Conservation (phyloP, 2,888 invertebrate genomes). For the Yponomeuta malinellus region DNA sequence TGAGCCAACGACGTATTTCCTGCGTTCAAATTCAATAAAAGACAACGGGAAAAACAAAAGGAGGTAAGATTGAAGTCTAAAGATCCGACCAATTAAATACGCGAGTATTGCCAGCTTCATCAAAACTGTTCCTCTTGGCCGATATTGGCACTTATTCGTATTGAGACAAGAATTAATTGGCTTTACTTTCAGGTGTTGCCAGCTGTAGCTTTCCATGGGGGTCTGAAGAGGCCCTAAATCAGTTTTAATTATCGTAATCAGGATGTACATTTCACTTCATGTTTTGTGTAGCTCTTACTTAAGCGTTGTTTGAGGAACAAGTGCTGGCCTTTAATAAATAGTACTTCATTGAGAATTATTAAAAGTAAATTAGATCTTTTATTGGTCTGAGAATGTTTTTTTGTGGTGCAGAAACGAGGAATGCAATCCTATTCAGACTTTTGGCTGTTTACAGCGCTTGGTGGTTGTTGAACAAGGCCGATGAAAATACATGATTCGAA, state of each 20-base stretch:
- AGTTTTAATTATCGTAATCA: conserved; percentile 21
- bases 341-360: conserved; percentile 4
- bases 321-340: conserved; percentile 8
- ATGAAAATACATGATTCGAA: background rate
- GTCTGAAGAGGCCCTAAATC: conserved; percentile 38
- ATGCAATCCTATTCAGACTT: conserved; percentile 2
- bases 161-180: background rate
- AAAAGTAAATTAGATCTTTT: conserved; percentile 3
- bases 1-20: conserved; percentile 59
- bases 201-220: conserved; percentile 33
- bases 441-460: background rate
- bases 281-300: conserved; percentile 11
- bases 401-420: background rate
- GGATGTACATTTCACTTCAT: conserved; percentile 18
- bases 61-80: conserved; percentile 48
- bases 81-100: conserved; percentile 17
- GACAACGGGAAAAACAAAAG: conserved; percentile 38
- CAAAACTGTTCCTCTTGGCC: background rate
- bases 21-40: conserved; percentile 41
- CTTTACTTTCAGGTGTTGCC: background rate
- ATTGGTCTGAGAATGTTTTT: conserved; percentile 6
- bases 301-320: conserved; percentile 6
- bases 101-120: background rate
- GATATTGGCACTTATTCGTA: background rate
- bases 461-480: background rate